Evolutionary conservation across 2,113 vertebrate genomes (phyloP), one percentile per base, ranked within the genome.

Genomic region (Romanogobio albipinnatus): DNA sequence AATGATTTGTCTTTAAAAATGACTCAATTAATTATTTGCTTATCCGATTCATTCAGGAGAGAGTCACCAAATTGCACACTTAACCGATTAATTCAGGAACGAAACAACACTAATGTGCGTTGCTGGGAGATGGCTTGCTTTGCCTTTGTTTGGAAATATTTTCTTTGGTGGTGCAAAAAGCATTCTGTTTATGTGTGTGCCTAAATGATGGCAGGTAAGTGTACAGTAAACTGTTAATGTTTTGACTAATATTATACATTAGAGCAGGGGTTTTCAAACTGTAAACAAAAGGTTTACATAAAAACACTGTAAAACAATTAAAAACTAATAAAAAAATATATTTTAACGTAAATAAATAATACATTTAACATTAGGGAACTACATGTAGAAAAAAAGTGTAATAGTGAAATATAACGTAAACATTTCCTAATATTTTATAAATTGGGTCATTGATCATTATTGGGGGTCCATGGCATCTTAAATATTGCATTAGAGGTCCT

Each of bases 121-220:
- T 47, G 10, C 10, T 13, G 11, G 45, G 45, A 13, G 45, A 47
- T 8, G 1, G 45, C 45, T 47, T 47, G 45, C 10, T 47, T 47
- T 47, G 10, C 11, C 45, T 13, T 47, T 10, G 45, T 45, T 45
- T 47, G 45, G 45, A 47, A 47, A 47, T 47, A 11, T 47, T 47
- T 10, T 47, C 45, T 47, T 47, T 47, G 45, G 45, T 11, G 45
- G 45, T 13, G 45, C 45, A 47, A 11, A 47, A 11, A 3, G 10
- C 45, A 47, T 47, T 47, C 45, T 47, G 24, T 49, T 24, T 56
- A 26, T 84, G 33, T 87, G 84, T 85, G 87, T 87, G 81, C 86
- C 86, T 86, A 73, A 14, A 56, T 61, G 75, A 45, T 59, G 49
- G 39, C 10, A 47, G 45, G 45, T 47, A 10, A 47, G 10, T 47